Conservation (phyloP, 2,113 vertebrate species). For the Eulacestoma nigropectus region DNA sequence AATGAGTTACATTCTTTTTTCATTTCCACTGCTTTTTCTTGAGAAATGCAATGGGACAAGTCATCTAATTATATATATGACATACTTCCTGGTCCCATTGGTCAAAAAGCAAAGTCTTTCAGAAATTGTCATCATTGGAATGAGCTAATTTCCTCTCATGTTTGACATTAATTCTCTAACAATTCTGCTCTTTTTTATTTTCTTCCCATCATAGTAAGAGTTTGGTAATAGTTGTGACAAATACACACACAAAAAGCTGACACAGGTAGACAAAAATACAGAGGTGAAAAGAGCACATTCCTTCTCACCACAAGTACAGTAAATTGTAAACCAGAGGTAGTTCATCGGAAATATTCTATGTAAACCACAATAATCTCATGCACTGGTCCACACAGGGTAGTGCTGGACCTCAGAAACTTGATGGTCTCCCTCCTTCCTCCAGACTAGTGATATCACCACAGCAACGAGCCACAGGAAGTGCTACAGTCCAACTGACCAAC, state of each 20-base stretch:
- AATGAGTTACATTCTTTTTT: neutral
- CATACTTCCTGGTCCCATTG: neutral
- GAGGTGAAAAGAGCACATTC: neutral
- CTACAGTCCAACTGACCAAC: neutral
- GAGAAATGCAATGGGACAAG: neutral
- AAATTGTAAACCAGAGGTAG: neutral
- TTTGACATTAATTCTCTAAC: neutral
- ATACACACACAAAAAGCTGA: neutral
- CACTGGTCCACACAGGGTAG: neutral
- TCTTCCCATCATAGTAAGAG: neutral
- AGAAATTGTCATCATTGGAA: neutral
- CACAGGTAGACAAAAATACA: neutral
- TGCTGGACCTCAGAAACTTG: neutral
- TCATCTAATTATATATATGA: neutral
- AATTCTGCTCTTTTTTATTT: neutral
- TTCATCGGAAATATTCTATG: neutral
- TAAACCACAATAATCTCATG: neutral
- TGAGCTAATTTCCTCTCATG: neutral
- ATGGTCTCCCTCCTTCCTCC: neutral
- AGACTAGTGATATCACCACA: neutral
- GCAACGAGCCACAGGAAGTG: neutral
- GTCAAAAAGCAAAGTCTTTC: neutral
- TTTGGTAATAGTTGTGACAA: neutral
- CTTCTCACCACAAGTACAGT: neutral
- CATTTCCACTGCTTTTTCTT: neutral